Base-by-base conservation (phyloP, 1,140 invertebrate species). In the Bilobella aurantiaca region DNA sequence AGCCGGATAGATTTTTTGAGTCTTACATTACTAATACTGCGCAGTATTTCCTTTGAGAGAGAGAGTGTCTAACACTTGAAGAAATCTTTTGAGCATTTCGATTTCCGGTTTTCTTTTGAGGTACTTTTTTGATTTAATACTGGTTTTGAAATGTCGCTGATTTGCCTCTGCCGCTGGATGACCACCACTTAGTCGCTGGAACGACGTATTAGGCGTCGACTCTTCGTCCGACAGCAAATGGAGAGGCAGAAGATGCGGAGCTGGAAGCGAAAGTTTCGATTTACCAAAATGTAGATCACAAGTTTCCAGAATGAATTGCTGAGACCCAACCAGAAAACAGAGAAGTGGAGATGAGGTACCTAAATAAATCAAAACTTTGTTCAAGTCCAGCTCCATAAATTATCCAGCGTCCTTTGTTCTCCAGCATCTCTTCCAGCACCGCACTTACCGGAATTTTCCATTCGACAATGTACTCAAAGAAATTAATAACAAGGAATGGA, bases 251-350 rank as follows among this genome's bases (percentile, higher is more conserved):
- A 85, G 70, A 92, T 86, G 69, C 88, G 82, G 62, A 93, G 82
- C 28, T 90, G 89, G 57, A 91, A 81, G 60, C 93, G 83, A 79
- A 96, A 97, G 76, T 93, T 89, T 21, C 89, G 89, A 79, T 91
- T 94, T 76, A 95, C 81, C 34, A 85, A 83, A 63, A 92, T 81
- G 74, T 96, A 87, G 69, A 96, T 88, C 56, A 96, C 78, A 62
- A 92, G 88, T 79, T 96, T 97, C 89, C 90, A 94, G 75, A 93
- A 92, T 56, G 90, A 93, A 80, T 95, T 95, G 63, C 91, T 81
- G 70, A 97, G 86, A 2, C 91, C 94, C 65, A 96, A 79, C 94
- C 94, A 97, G 46, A 96, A 87, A 62, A 94, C 86, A 42, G 85
- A 86, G 76, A 97, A 97, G 76, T 95, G 90, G 63, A 96, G 79